Base-by-base conservation (phyloP, 2,113 vertebrate species). In the Lepus timidus region DNA sequence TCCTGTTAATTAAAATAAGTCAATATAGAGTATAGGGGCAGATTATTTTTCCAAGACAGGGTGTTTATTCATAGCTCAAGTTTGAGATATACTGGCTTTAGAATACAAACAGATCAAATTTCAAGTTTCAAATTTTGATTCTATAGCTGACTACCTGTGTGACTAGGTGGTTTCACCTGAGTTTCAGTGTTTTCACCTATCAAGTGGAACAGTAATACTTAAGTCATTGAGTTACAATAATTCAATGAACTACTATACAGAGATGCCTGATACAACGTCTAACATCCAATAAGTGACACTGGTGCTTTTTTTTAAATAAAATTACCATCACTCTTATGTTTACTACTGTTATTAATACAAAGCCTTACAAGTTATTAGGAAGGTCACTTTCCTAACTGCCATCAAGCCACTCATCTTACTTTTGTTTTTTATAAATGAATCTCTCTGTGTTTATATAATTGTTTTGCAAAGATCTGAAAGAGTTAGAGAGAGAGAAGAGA, bases 281-380 rank as follows among this genome's bases (percentile, higher is more conserved):
- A 51, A 79, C 29, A 87, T 44, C 89, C 23, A 78, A 7, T 70
- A 93, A 90, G 27, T 67, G 52, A 51, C 31, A 68, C 44, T 44
- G 25, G 29, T 67, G 7, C 4, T 67, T 3, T 17, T 74, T 17
- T 74, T 1, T 20, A 73, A 55, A 31, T 84, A 90, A 65, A 62
- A 74, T 22, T 11, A 76, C 55, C 25, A 76, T 31, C 55, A 82
- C 51, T 61, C 22, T 27, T 89, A 80, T 61, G 29, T 67, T 86
- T 78, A 83, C 62, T 85, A 85, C 22, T 91, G 29, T 67, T 90
- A 71, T 55, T 90, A 90, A 88, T 85, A 85, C 90, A 90, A 90
- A 81, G 11, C n/a, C 62, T 95, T 76, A 67, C 27, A 74, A 20
- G 22, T 91, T 94, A 55, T 51, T 91, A 51, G 17, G 76, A 90